Percentiles rank a stretch among this genome's conserved stretches.
phyloP scores from a whole-genome alignment of 2,797 vertebrate species.

The Pantherophis alleghaniensis region DNA sequence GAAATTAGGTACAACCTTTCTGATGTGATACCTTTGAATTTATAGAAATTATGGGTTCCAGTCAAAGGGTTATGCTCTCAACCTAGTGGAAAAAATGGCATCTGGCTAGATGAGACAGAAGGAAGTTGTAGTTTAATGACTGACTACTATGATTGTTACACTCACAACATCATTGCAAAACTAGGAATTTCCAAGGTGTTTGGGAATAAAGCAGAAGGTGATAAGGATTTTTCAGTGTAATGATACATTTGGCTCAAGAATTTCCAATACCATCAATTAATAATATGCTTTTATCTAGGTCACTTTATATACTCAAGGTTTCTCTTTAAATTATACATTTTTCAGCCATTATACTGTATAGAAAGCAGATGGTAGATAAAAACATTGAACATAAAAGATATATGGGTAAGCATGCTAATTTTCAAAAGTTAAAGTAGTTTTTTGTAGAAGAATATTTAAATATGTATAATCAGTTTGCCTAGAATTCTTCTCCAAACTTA shows the following conservation, averaged over 20 bases:
- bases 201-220: neutral
- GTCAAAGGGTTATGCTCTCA: neutral
- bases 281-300: neutral
- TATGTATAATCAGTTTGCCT: neutral
- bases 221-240: neutral
- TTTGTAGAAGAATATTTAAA: neutral
- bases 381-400: neutral
- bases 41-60: neutral
- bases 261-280: neutral
- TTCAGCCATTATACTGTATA: neutral
- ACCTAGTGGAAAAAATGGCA: neutral
- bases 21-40: neutral
- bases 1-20: neutral
- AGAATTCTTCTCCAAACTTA: neutral
- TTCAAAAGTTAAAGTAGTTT: neutral
- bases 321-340: neutral
- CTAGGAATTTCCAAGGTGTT: neutral
- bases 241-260: neutral
- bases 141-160: neutral
- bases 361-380: neutral
- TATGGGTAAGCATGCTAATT: neutral
- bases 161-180: neutral
- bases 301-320: neutral
- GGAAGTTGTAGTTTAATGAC: neutral
- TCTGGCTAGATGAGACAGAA: neutral